Conservation (phyloP, 1,140 invertebrate genomes). For the Zaprionus davidi region DNA sequence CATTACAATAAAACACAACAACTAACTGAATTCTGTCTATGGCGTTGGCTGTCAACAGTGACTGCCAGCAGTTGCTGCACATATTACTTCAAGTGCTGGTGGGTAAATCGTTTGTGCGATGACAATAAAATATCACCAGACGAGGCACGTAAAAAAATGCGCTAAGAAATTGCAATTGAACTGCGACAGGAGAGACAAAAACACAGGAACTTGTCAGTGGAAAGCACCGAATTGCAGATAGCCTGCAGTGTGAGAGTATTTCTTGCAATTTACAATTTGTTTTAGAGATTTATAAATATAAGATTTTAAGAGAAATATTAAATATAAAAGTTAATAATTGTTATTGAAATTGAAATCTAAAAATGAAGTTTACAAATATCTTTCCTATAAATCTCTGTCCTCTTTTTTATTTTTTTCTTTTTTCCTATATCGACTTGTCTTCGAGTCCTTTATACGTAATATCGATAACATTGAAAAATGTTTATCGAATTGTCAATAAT, state of each 20-base stretch:
- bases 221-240: not conserved
- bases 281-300: no score
- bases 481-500: no score
- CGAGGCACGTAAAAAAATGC: conserved; percentile 53
- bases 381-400: no score
- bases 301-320: not conserved
- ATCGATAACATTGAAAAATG: no score
- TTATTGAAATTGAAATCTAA: no score
- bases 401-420: no score
- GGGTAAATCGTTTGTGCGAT: conserved; percentile 8
- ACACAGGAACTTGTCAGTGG: no score
- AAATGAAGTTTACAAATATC: no score
- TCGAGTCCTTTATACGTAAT: no score
- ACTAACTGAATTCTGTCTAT: conserved; percentile 12
- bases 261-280: not conserved
- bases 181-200: conserved; percentile 8
- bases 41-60: not conserved
- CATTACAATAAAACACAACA: not conserved
- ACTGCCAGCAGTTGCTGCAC: conserved; percentile 15
- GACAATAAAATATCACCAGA: conserved; percentile 58
- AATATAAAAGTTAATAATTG: no score
- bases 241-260: not conserved
- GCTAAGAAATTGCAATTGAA: conserved; percentile 58
- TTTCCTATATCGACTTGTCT: no score
- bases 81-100: conserved; percentile 5